phyloP scores from a whole-genome alignment of 2,888 invertebrate species.

The Poecilus cupreus region DNA sequence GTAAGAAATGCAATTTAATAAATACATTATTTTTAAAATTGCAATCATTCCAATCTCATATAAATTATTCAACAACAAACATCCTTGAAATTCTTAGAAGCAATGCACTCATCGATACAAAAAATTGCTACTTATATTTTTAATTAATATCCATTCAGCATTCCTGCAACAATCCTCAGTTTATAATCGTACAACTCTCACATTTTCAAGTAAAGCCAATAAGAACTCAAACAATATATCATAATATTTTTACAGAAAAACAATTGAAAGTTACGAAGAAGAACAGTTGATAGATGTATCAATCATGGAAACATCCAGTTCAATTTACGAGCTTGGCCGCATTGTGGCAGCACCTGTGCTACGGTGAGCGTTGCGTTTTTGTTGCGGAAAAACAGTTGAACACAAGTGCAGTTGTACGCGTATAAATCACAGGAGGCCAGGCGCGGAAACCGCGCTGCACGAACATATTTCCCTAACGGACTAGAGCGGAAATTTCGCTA shows the following conservation, averaged over 20 bases:
- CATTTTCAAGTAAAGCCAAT: not conserved
- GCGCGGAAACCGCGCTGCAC: not conserved
- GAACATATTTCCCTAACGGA: constrained; percentile 7
- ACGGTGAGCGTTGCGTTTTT: not conserved
- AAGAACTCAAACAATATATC: not conserved
- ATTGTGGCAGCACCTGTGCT: constrained; percentile 25
- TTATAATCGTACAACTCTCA: not conserved
- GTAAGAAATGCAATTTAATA: not conserved
- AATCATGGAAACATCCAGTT: not conserved
- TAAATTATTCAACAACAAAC: not conserved
- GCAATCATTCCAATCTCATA: constrained; percentile 11
- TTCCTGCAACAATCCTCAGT: not conserved
- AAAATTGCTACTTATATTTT: not conserved
- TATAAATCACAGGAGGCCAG: constrained; percentile 20
- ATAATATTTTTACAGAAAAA: not conserved
- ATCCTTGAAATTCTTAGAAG: not conserved
- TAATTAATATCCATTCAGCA: not conserved
- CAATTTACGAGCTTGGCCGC: not conserved
- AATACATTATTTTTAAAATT: not conserved
- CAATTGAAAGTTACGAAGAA: constrained; percentile 1
- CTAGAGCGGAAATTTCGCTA: not conserved
- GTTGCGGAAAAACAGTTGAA: constrained; percentile 13
- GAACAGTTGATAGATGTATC: constrained; percentile 43
- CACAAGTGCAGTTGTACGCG: constrained; percentile 9
- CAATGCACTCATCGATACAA: too few species aligned